Evolutionary conservation across 92 coral and sea anemone genomes (phyloP).

Genomic region (Epizoanthus stellaris): DNA sequence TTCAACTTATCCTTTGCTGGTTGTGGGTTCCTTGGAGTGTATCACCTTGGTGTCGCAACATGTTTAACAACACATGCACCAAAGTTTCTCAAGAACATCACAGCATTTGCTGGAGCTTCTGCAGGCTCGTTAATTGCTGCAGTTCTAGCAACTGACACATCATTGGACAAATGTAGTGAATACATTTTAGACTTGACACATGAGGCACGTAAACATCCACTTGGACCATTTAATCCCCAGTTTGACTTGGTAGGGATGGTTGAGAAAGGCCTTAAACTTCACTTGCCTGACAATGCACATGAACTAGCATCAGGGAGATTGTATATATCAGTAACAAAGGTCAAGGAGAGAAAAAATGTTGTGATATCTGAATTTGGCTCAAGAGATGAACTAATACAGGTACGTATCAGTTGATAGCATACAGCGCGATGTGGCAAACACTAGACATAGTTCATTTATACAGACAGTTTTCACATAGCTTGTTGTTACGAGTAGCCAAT

Average conservation of each 20-base stretch:
- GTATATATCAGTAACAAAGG: conserved; percentile 86
- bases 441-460: too few species aligned
- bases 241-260: conserved; percentile 88
- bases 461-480: too few species aligned
- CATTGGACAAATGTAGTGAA: conserved; percentile 79
- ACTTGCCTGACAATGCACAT: conserved; percentile 85
- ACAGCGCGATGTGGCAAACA: too few species aligned
- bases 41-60: conserved; percentile 89
- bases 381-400: conserved; percentile 93
- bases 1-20: conserved; percentile 98
- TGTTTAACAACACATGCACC: conserved; percentile 88
- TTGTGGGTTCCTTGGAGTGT: conserved; percentile 97
- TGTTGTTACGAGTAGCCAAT: neutral
- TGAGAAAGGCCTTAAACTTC: conserved; percentile 71
- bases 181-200: conserved; percentile 76
- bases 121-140: conserved; percentile 98
- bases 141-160: conserved; percentile 87
- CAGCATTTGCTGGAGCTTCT: conserved; percentile 96
- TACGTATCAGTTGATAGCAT: neutral
- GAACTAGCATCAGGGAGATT: conserved; percentile 82
- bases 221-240: conserved; percentile 93
- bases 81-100: conserved; percentile 71
- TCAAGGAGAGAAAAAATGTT: conserved; percentile 80
- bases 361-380: conserved; percentile 90
- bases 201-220: conserved; percentile 81